These are phyloP conservation scores for Parambassis ranga DNA, from an alignment of 2,797 vertebrate genomes.

Conservation along the genomic window DNA sequence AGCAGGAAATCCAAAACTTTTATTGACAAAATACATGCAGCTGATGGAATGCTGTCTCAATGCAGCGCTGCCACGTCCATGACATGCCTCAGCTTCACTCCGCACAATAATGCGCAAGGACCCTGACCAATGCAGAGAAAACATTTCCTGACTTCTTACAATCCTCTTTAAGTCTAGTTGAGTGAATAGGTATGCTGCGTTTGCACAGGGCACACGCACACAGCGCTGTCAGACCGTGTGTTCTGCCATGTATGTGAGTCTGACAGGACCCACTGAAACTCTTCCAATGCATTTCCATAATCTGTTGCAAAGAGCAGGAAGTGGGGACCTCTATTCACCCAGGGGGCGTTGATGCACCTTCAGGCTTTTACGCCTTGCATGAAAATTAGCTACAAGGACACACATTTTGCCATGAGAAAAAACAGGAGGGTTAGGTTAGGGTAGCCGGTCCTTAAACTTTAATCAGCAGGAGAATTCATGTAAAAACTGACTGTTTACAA, in stretches of 20 bases:
- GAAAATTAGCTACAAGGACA: neutral
- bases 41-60: constrained; percentile 52
- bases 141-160: constrained; percentile 63
- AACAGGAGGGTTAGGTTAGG: too few species aligned
- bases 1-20: constrained; percentile 57
- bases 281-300: constrained; percentile 42
- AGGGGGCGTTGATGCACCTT: neutral
- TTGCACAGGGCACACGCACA: constrained; percentile 50
- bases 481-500: too few species aligned
- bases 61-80: constrained; percentile 55
- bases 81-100: constrained; percentile 52
- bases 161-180: constrained; percentile 61
- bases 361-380: neutral
- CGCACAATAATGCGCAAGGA: constrained; percentile 43
- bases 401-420: too few species aligned
- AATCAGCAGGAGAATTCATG: neutral
- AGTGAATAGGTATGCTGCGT: constrained; percentile 64
- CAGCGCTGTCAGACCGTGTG: constrained; percentile 51
- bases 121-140: constrained; percentile 47
- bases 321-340: neutral
- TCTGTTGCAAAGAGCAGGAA: constrained; percentile 10
- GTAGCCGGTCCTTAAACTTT: neutral
- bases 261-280: constrained; percentile 19
- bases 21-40: constrained; percentile 54
- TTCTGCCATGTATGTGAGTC: constrained; percentile 50